Evolutionary conservation across 23 tunicate species (phyloP).

Genomic region (Halocynthia roretzi): DNA sequence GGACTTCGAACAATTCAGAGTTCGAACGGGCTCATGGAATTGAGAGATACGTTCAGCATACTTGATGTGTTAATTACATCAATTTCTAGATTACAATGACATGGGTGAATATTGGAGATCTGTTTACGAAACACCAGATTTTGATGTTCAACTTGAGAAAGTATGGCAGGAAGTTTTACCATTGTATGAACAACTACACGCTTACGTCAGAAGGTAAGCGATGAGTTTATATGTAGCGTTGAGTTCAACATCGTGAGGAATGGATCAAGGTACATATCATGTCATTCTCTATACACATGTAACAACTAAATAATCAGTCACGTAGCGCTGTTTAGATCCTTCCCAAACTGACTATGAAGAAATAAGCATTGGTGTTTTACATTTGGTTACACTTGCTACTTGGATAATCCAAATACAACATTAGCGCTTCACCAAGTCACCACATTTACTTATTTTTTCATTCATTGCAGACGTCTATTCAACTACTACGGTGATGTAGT

Average conservation of each 20-base stretch:
- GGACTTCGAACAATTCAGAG: not conserved
- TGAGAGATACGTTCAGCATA: too few species aligned
- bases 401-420: too few species aligned
- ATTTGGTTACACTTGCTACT: too few species aligned
- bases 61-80: not conserved
- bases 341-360: too few species aligned
- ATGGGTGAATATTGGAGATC: conserved; percentile 82
- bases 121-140: conserved; percentile 81
- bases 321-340: too few species aligned
- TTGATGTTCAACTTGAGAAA: conserved; percentile 63
- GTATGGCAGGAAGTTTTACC: conserved; percentile 92
- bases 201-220: conserved; percentile 76
- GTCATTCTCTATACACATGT: too few species aligned
- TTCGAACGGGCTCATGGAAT: too few species aligned
- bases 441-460: not conserved
- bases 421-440: not conserved
- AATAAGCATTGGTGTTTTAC: too few species aligned
- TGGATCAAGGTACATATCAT: too few species aligned
- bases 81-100: conserved; percentile 50
- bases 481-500: conserved; percentile 60
- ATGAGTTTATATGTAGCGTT: too few species aligned
- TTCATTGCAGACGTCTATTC: conserved; percentile 46
- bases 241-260: too few species aligned
- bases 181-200: conserved; percentile 83
- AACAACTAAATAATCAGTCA: too few species aligned